phyloP scores from a whole-genome alignment of 2,797 vertebrate genomes.

The Galago senegalensis region DNA sequence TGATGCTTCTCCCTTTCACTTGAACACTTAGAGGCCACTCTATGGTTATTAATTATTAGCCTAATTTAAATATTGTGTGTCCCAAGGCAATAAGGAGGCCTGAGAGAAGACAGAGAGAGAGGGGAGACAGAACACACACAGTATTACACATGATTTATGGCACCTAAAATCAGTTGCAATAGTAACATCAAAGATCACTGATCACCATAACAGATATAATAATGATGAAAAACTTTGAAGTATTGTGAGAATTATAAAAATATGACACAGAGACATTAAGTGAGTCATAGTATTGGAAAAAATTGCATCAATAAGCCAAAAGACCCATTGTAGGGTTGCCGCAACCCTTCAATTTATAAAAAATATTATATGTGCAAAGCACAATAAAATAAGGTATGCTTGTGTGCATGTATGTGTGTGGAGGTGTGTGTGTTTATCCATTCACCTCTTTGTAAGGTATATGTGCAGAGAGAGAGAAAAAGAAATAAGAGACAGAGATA shows the following conservation, averaged over 20 bases:
- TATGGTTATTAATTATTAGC: neutral
- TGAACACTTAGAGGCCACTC: neutral
- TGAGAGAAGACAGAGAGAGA: neutral
- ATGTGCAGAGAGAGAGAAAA: neutral
- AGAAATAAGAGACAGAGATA: neutral
- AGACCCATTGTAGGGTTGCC: neutral
- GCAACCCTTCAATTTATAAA: neutral
- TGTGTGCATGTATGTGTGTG: neutral
- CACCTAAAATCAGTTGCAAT: neutral
- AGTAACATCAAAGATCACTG: neutral
- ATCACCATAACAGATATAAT: neutral
- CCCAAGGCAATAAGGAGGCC: neutral
- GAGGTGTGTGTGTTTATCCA: neutral
- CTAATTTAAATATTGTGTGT: neutral
- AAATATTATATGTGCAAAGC: neutral
- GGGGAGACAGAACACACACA: neutral
- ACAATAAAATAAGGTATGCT: neutral
- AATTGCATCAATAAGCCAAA: too few relatives aligned
- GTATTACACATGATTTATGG: neutral
- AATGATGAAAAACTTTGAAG: neutral
- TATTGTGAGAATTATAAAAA: neutral
- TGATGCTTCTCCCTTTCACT: neutral
- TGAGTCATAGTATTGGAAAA: neutral
- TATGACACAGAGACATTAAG: neutral
- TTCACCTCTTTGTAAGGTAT: neutral